Conservation (phyloP, 2,888 invertebrate species). For the Hanleya hanleyi region DNA sequence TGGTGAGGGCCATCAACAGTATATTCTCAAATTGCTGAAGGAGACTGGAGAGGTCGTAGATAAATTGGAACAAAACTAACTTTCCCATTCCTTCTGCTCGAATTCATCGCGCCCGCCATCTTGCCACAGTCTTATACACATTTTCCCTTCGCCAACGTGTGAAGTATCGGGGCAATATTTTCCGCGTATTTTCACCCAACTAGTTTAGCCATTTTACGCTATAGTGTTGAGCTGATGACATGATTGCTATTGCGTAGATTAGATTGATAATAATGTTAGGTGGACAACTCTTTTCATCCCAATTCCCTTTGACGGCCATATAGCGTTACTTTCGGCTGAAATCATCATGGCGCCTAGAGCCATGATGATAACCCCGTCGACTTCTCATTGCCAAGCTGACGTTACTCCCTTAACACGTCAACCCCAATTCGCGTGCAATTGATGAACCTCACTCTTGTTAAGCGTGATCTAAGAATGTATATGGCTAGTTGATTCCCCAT, state of each 20-base stretch:
- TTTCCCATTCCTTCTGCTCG: background rate
- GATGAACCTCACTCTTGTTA: background rate
- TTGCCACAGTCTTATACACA: no score
- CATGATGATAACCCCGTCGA: conserved; percentile 2
- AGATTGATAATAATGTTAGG: background rate
- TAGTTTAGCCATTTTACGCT: background rate
- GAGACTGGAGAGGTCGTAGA: background rate
- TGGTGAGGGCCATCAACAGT: background rate
- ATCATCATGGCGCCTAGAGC: background rate
- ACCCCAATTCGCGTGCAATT: conserved; percentile 5
- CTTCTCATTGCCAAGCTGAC: conserved; percentile 1
- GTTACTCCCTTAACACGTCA: background rate
- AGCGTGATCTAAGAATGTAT: conserved; percentile 7
- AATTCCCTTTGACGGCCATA: background rate
- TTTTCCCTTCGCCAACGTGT: no score
- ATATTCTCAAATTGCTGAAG: conserved; percentile 7
- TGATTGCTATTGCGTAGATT: conserved; percentile 9
- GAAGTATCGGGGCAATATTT: no score
- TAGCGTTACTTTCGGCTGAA: background rate
- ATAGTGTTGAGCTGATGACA: background rate
- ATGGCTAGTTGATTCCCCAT: conserved; percentile 2
- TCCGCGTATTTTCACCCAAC: conserved; percentile 1
- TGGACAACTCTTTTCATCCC: background rate
- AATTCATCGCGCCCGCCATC: background rate
- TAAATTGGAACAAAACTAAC: conserved; percentile 10